These are phyloP conservation scores for Eleutherodactylus coqui DNA, from an alignment of 2,797 vertebrate genomes.

Conservation along the genomic window DNA sequence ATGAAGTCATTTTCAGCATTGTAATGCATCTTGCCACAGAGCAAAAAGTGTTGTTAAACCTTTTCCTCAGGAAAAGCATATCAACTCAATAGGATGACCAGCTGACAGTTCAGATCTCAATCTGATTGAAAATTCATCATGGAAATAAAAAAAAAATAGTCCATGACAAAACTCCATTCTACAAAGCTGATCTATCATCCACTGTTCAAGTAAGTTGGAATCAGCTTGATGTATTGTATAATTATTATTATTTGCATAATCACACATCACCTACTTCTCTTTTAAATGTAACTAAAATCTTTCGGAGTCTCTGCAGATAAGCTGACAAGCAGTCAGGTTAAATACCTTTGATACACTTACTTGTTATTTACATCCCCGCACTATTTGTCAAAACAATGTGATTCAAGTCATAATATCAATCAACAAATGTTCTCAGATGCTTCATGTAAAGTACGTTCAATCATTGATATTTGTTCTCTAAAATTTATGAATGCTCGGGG, in stretches of 20 bases:
- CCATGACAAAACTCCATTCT: too few species aligned
- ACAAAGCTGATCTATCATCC: too few species aligned
- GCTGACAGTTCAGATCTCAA: too few species aligned
- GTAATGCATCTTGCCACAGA: too few species aligned
- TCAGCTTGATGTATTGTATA: too few species aligned
- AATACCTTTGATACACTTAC: conserved; percentile 35
- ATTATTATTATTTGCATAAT: conserved; percentile 48
- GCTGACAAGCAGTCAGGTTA: conserved; percentile 32
- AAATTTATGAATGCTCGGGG: not conserved
- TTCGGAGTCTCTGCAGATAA: conserved; percentile 22
- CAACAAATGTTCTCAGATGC: conserved; percentile 20
- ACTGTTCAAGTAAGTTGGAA: too few species aligned
- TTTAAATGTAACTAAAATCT: conserved; percentile 41
- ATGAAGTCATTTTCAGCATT: too few species aligned
- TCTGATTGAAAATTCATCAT: too few species aligned
- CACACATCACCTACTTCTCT: conserved; percentile 13
- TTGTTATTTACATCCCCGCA: conserved; percentile 35
- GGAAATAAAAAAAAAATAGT: too few species aligned
- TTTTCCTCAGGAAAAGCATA: too few species aligned
- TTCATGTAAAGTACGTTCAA: conserved; percentile 10
- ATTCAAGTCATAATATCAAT: conserved; percentile 37
- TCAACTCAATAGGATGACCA: too few species aligned
- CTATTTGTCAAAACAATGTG: conserved; percentile 46
- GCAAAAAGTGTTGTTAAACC: too few species aligned
- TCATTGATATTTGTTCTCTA: not conserved